These are phyloP conservation scores for Syritta pipiens DNA, from an alignment of 2,888 invertebrate genomes.

Conservation along the genomic window DNA sequence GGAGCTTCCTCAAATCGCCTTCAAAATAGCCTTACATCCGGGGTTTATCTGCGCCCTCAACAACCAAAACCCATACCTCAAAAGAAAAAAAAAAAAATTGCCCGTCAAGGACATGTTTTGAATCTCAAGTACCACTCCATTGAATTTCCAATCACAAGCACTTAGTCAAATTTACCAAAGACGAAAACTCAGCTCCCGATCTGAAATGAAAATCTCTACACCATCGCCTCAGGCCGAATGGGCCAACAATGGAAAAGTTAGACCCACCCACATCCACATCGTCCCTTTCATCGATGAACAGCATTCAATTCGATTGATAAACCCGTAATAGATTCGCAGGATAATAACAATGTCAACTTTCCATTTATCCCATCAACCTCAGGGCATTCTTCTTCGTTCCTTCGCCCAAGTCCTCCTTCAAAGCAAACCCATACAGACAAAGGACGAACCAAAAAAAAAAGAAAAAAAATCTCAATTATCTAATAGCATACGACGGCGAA, in stretches of 20 bases:
- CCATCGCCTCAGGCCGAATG: background rate
- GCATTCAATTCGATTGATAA: slow-evolving; percentile 22
- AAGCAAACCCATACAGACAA: no score
- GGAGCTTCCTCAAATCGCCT: no score
- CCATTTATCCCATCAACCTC: slow-evolving; percentile 3
- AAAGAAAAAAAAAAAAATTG: no score
- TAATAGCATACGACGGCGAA: slow-evolving; percentile 53
- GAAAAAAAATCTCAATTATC: slow-evolving; percentile 53
- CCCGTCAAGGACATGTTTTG: no score
- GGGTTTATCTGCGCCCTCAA: no score
- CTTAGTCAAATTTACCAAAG: no score
- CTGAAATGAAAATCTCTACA: background rate
- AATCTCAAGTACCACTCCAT: no score
- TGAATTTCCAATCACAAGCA: no score
- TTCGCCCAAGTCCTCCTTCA: background rate
- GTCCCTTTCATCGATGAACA: background rate
- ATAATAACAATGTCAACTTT: slow-evolving; percentile 32
- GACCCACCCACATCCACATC: background rate
- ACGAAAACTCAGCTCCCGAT: background rate
- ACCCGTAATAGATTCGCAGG: slow-evolving; percentile 33
- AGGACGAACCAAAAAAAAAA: no score
- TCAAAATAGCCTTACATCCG: no score
- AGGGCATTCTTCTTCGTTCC: background rate
- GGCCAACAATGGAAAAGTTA: background rate
- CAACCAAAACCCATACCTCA: no score